Evolutionary conservation across 2,113 vertebrate genomes (phyloP).

Genomic region (Trachemys scripta): DNA sequence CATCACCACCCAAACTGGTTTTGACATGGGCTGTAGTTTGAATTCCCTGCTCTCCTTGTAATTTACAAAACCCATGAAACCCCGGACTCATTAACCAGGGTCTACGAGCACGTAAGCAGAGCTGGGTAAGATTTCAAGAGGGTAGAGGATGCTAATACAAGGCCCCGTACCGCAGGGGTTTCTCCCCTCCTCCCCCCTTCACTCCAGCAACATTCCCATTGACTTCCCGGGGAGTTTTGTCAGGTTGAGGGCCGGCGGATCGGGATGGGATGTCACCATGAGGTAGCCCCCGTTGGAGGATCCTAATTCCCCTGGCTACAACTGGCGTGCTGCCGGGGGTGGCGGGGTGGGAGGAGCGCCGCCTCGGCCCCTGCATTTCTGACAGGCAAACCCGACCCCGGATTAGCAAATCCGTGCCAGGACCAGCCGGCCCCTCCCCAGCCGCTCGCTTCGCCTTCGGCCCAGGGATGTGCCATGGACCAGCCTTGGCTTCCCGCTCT

Average conservation of each 20-base stretch:
- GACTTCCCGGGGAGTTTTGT: neutral
- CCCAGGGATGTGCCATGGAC: neutral
- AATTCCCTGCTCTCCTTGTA: neutral
- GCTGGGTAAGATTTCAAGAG: constrained; percentile 1
- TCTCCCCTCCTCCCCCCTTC: no score
- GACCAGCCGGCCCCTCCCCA: no score
- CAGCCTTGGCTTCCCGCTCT: neutral
- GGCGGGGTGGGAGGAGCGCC: no score
- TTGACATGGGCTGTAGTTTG: neutral
- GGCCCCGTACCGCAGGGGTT: neutral
- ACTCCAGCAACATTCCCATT: neutral
- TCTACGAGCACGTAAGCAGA: neutral
- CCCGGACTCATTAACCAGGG: neutral
- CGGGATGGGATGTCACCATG: neutral
- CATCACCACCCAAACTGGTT: neutral
- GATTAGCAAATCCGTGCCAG: no score
- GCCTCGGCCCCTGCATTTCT: neutral
- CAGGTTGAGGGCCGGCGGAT: neutral
- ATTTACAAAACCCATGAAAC: neutral
- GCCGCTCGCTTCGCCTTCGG: neutral
- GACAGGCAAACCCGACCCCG: neutral
- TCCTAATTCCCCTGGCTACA: neutral
- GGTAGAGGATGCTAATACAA: neutral
- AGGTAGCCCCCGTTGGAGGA: neutral
- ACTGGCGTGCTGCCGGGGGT: no score